These are phyloP conservation scores for Schizopygopsis malacanthus DNA, from an alignment of 2,797 vertebrate species.

Conservation along the genomic window DNA sequence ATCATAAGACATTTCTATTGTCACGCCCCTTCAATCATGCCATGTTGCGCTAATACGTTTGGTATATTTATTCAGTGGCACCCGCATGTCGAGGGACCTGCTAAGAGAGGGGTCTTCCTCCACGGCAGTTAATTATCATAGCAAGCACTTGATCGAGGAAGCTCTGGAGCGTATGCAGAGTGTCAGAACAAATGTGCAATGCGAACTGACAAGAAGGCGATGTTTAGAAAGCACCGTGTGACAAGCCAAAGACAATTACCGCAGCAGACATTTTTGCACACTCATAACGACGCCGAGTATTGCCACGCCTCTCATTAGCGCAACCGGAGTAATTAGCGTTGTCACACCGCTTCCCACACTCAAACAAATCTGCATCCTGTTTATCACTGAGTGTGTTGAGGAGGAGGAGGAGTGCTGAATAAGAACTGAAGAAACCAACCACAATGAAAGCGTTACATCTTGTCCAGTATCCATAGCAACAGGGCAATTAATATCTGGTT, in stretches of 20 bases:
- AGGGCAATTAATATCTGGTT: conserved; percentile 71
- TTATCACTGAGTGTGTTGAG: conserved; percentile 15
- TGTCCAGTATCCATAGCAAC: conserved; percentile 80
- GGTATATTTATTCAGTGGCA: conserved; percentile 38
- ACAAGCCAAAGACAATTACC: conserved; percentile 47
- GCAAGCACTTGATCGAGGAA: conserved; percentile 53
- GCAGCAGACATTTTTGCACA: conserved; percentile 37
- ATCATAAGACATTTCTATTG: conserved; percentile 32
- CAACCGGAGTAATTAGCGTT: not conserved
- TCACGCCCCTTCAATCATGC: conserved; percentile 33
- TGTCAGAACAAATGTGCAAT: conserved; percentile 56
- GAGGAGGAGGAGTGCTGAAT: conserved; percentile 40
- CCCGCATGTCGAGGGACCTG: conserved; percentile 30
- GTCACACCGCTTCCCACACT: not conserved
- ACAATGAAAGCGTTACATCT: conserved; percentile 68
- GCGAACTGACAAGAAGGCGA: conserved; percentile 27
- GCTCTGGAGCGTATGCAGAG: conserved; percentile 41
- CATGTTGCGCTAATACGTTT: conserved; percentile 50
- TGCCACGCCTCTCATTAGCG: conserved; percentile 37
- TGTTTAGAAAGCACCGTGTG: conserved; percentile 44
- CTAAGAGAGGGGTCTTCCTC: conserved; percentile 38
- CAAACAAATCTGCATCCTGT: not conserved
- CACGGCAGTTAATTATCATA: conserved; percentile 57
- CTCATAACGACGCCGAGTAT: conserved; percentile 47
- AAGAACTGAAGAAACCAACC: conserved; percentile 60